These are phyloP conservation scores for Noctua comes DNA, from an alignment of 2,888 invertebrate genomes.

Conservation along the genomic window DNA sequence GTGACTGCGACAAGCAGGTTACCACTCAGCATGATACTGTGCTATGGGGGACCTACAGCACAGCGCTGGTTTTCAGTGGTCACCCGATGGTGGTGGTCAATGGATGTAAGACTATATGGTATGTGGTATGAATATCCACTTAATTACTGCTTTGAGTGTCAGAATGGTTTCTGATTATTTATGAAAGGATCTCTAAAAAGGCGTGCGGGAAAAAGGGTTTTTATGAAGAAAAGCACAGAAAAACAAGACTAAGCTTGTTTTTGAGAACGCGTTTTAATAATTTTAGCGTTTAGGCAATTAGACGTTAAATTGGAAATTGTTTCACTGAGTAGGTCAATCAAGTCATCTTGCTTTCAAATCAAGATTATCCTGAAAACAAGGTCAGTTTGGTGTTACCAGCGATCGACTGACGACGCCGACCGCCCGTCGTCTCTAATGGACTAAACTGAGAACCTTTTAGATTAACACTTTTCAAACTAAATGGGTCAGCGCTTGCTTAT, in stretches of 20 bases:
- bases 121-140: no score
- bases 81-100: no score
- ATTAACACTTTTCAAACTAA: slow-evolving; percentile 72
- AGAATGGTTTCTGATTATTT: neutral
- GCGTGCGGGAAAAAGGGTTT: neutral
- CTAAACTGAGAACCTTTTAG: slow-evolving; percentile 76
- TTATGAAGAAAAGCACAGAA: no score
- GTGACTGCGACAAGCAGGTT: no score
- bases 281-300: neutral
- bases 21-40: no score
- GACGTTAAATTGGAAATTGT: neutral
- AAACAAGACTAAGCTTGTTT: neutral
- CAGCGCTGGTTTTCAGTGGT: no score
- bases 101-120: neutral
- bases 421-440: slow-evolving; percentile 74
- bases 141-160: neutral
- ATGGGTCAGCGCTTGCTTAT: slow-evolving; percentile 66
- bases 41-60: no score
- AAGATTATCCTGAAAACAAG: slow-evolving; percentile 38
- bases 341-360: neutral
- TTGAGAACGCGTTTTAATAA: neutral
- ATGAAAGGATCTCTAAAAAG: neutral
- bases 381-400: slow-evolving; percentile 52
- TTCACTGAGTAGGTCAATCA: neutral
- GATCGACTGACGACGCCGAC: slow-evolving; percentile 66